A percentile compares a stretch with the other conserved stretches of the same genome.
These are phyloP conservation scores for Gallinago nigripennis DNA, from an alignment of 2,797 vertebrate species.

Conservation along the genomic window DNA sequence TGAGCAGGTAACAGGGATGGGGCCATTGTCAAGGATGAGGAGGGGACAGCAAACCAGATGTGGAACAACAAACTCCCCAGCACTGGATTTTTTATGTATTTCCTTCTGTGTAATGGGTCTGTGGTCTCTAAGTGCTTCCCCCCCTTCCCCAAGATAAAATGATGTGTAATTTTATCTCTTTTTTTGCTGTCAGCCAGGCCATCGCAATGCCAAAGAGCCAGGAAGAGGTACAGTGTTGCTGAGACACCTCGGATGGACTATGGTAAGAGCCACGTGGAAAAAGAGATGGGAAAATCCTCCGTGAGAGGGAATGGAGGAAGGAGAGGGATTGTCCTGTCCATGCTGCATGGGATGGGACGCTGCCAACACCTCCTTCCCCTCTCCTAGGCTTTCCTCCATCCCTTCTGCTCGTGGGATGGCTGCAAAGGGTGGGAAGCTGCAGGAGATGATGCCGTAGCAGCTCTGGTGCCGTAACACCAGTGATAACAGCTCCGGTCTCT, in stretches of 20 bases:
- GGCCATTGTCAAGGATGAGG: neutral
- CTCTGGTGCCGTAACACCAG: neutral
- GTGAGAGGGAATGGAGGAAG: neutral
- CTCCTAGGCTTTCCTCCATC: neutral
- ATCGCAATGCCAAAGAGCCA: neutral
- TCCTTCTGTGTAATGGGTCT: neutral
- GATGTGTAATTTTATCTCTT: neutral
- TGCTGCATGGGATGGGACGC: neutral
- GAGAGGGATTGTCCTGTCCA: neutral
- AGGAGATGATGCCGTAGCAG: neutral
- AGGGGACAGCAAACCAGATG: neutral
- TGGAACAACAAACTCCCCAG: neutral
- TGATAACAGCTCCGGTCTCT: slow-evolving; percentile 45
- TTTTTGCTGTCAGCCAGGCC: neutral
- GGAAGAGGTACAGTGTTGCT: neutral
- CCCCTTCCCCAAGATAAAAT: neutral
- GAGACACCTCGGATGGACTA: accelerated
- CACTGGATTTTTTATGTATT: neutral
- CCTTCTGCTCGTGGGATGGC: neutral
- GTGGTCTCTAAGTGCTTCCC: neutral
- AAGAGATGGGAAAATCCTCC: neutral
- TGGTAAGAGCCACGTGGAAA: neutral
- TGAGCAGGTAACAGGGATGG: neutral
- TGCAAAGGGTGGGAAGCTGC: slow-evolving; percentile 6
- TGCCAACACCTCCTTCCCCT: neutral